Base-by-base conservation (phyloP, 2,797 vertebrate genomes). In the Pogoniulus pusillus region DNA sequence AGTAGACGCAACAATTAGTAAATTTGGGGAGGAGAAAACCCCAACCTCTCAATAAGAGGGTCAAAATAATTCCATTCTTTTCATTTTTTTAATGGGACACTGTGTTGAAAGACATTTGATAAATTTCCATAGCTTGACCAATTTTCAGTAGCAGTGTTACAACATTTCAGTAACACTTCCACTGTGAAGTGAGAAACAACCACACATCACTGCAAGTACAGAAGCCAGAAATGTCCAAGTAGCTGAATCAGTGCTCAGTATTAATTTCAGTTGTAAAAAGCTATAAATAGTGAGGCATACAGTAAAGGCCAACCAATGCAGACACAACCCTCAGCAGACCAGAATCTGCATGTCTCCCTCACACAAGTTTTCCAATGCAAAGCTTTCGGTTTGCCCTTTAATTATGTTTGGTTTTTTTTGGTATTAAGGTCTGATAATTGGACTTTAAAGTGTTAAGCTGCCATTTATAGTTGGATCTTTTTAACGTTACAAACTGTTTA, bases 381-480 rank as follows among this genome's bases (percentile, higher is more conserved):
- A 91, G 63, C 18, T 83, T 43, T 29, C 71, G 12, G 62, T 68
- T 76, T 79, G 41, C 32, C 39, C 23, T 66, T 30, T 23, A 47
- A 47, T 47, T 47, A 23, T 47, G 70, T 24, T 39, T 15, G 35
- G n/a, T n/a, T 35, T 32, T 19, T 0, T n/a, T 49, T 26, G 64
- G 43, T 8, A 76, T 12, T 76, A 58, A 66, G 15, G 60, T 74
- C 53, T 66, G 47, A 58, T 72, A 37, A 62, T 32, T 27, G 30
- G 27, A 29, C 47, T 79, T 84, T 45, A 20, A 80, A 45, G 32
- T 5, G 30, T 60, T 83, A 60, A 77, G 45, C 53, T 77, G 37
- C n/a, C 85, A 77, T 66, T 92, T 90, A 71, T 64, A 77, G 32
- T 19, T 65, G 70, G 16, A 88, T 51, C 58, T 92, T 91, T 70